Evolutionary conservation across 2,888 invertebrate species (phyloP), one percentile per base, ranked within the genome.

Genomic region (Dorcus hopei): DNA sequence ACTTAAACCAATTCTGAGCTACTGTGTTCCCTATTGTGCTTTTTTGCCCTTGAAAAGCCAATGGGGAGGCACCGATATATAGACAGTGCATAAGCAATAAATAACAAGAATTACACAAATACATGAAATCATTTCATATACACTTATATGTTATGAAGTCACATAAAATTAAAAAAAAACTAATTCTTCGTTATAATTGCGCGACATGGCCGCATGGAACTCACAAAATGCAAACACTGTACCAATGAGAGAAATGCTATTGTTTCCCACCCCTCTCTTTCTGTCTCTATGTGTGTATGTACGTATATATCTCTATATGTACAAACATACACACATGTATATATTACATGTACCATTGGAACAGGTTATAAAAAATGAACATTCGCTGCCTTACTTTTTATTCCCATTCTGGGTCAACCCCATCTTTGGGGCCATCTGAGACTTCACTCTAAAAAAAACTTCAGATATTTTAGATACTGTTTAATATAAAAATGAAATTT

Each of bases 171-270:
- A 33, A 33, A 33, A 33, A 33, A 69, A 69, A 70, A 64, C 61
- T 61, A 74, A 75, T 75, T 75, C 74, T 67, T 72, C 68, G 73
- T 75, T 74, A 74, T 72, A 64, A 68, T 64, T 65, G 64, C 66
- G 67, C 59, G 60, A 75, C 76, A 77, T 76, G 76, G 76, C 76
- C 76, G 76, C 76, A 77, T 75, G 75, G 73, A 75, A 76, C 74
- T 74, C 73, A 45, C 42, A 45, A 45, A 14, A 45, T 19, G 54
- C 26, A 55, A 42, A 42, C 19, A 41, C 70, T 72, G 70, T 71
- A 73, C 68, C 73, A 73, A 73, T 72, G 74, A 73, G 68, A 63
- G 61, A 41, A 9, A 51, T 49, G 5, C 3, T 33, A 33, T 7
- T 33, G 26, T 33, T 33, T 33, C 3, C 26, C 26, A 5, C 5